A percentile compares a stretch with the other conserved stretches of the same genome.
Evolutionary conservation across 2,888 invertebrate genomes (phyloP).

Genomic region (Tuberolachnus salignus): DNA sequence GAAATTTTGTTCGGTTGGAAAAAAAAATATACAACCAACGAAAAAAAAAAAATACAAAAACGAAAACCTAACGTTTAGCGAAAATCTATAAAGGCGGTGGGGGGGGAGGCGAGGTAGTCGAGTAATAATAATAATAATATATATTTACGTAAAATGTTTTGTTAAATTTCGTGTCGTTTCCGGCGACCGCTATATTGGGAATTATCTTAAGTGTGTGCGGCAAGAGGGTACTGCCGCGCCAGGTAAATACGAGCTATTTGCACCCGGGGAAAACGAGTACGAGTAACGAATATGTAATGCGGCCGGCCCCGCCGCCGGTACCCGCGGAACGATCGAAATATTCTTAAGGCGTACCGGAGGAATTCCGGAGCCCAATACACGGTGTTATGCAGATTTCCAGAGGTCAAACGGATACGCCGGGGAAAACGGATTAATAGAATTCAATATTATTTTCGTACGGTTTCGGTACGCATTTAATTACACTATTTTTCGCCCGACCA

Average conservation of each 20-base stretch:
- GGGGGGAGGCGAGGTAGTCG: no score
- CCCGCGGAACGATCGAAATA: constrained; percentile 26
- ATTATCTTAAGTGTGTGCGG: constrained; percentile 34
- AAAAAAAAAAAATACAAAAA: background rate
- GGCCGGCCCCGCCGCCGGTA: no score
- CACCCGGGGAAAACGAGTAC: constrained; percentile 32
- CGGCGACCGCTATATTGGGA: constrained; percentile 5
- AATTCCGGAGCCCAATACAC: background rate
- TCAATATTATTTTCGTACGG: background rate
- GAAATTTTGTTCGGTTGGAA: background rate
- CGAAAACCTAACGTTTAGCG: background rate
- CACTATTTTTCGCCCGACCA: background rate
- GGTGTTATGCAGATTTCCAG: constrained; percentile 32
- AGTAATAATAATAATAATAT: no score
- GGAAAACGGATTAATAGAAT: background rate
- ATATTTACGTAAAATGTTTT: background rate
- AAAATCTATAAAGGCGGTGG: constrained; percentile 1
- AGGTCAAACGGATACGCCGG: constrained; percentile 23
- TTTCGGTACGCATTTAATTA: no score
- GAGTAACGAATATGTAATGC: constrained; percentile 43
- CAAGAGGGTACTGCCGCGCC: background rate
- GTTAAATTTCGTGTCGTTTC: background rate
- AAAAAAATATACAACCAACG: background rate
- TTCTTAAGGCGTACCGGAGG: constrained; percentile 34
- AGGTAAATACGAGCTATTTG: constrained; percentile 38